phyloP scores from a whole-genome alignment of 2,888 invertebrate species.

The Dryobotodes eremita region DNA sequence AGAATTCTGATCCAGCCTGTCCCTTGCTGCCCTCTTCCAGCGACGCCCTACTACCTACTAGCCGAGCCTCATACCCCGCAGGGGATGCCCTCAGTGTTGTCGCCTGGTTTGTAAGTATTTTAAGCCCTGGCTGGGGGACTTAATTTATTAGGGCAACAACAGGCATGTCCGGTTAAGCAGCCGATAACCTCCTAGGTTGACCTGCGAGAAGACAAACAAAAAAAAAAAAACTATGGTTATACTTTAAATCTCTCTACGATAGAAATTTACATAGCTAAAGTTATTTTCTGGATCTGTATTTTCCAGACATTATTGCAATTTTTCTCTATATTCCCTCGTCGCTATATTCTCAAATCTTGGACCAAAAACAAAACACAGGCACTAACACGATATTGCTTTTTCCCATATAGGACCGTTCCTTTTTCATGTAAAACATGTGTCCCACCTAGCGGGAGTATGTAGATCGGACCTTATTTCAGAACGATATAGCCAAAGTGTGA shows the following conservation, averaged over 20 bases:
- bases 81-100: too few relatives aligned
- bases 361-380: slow-evolving; percentile 71
- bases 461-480: slow-evolving; percentile 63
- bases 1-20: too few relatives aligned
- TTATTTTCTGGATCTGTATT: neutral
- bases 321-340: neutral
- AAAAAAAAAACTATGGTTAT: too few relatives aligned
- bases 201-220: too few relatives aligned
- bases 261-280: neutral
- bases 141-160: too few relatives aligned
- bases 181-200: too few relatives aligned
- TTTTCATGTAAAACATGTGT: slow-evolving; percentile 87
- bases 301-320: neutral
- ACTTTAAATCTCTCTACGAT: neutral
- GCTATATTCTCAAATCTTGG: slow-evolving; percentile 57
- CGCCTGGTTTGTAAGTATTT: too few relatives aligned
- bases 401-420: slow-evolving; percentile 81
- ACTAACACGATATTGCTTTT: slow-evolving; percentile 88
- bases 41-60: too few relatives aligned
- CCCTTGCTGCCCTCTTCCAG: too few relatives aligned
- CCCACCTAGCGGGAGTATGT: slow-evolving; percentile 71
- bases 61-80: too few relatives aligned
- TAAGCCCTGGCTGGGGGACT: too few relatives aligned
- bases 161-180: too few relatives aligned
- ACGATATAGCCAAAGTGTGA: slow-evolving; percentile 54